These are phyloP conservation scores for Callitettix versicolor DNA, from an alignment of 1,140 invertebrate species.

Conservation along the genomic window DNA sequence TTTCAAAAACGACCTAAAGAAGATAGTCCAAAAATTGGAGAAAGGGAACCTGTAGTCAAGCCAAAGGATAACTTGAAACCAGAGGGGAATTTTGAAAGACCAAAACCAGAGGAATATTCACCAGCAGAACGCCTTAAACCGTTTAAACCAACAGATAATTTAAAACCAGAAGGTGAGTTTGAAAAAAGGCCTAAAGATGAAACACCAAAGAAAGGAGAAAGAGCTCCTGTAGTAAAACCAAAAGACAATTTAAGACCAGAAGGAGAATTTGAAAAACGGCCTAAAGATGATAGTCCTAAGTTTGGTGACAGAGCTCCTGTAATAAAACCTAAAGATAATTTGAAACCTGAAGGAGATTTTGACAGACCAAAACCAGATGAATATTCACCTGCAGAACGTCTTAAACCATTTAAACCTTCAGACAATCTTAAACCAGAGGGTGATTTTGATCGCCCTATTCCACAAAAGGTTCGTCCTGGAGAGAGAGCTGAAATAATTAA, in stretches of 20 bases:
- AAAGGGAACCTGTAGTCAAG: slow-evolving; percentile 33
- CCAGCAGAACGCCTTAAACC: slow-evolving; percentile 31
- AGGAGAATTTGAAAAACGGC: slow-evolving; percentile 37
- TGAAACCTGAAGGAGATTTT: slow-evolving; percentile 45
- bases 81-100: slow-evolving; percentile 48
- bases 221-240: slow-evolving; percentile 30
- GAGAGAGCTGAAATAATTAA: slow-evolving; percentile 32
- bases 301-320: slow-evolving; percentile 50
- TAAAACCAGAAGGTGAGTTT: slow-evolving; percentile 50
- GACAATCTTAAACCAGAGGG: slow-evolving; percentile 53
- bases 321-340: slow-evolving; percentile 46
- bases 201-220: slow-evolving; percentile 37
- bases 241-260: slow-evolving; percentile 44
- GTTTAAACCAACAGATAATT: slow-evolving; percentile 47
- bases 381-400: slow-evolving; percentile 38
- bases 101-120: slow-evolving; percentile 16
- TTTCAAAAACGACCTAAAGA: slow-evolving; percentile 29
- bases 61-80: slow-evolving; percentile 39
- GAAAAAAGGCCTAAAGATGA: slow-evolving; percentile 31
- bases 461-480: slow-evolving; percentile 34
- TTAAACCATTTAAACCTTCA: slow-evolving; percentile 32
- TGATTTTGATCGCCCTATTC: slow-evolving; percentile 47
- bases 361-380: slow-evolving; percentile 38
- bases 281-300: slow-evolving; percentile 34
- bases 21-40: slow-evolving; percentile 25